These are phyloP conservation scores for Pocillopora verrucosa DNA, from an alignment of 64 coral and sea anemone genomes.

Conservation along the genomic window DNA sequence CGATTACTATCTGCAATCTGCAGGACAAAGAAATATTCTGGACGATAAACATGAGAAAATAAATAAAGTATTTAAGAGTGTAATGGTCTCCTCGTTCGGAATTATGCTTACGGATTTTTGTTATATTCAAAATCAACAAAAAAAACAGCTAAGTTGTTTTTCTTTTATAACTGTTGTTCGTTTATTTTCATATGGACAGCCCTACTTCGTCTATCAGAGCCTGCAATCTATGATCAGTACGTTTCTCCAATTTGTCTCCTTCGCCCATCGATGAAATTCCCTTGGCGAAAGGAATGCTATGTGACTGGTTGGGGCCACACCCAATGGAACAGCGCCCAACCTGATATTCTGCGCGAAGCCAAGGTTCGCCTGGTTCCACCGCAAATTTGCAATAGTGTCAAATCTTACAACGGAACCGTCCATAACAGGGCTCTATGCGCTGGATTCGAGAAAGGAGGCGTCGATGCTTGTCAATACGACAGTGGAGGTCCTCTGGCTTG, in stretches of 20 bases:
- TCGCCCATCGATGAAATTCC: conserved; percentile 43
- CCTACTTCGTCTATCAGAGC: conserved; percentile 53
- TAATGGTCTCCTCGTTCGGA: no score
- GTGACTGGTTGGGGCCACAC: conserved; percentile 75
- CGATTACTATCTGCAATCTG: no score
- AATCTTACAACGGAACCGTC: conserved; percentile 78
- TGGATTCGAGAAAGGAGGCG: conserved; percentile 71
- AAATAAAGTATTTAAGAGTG: no score
- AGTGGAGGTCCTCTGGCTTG: conserved; percentile 79
- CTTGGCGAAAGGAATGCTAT: conserved; percentile 58
- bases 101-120: no score
- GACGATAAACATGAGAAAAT: no score
- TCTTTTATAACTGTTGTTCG: no score
- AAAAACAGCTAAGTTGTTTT: no score
- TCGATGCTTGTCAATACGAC: conserved; percentile 83
- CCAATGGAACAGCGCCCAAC: conserved; percentile 50
- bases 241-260: conserved; percentile 66
- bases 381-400: conserved; percentile 54
- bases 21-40: no score
- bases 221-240: conserved; percentile 41
- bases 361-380: conserved; percentile 68
- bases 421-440: conserved; percentile 77
- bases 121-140: no score
- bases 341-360: conserved; percentile 67
- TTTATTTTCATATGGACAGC: conserved; percentile 27